Percentiles rank a stretch among this genome's conserved stretches.
phyloP scores from a whole-genome alignment of 2,797 vertebrate genomes.

The Phalanger gymnotis region DNA sequence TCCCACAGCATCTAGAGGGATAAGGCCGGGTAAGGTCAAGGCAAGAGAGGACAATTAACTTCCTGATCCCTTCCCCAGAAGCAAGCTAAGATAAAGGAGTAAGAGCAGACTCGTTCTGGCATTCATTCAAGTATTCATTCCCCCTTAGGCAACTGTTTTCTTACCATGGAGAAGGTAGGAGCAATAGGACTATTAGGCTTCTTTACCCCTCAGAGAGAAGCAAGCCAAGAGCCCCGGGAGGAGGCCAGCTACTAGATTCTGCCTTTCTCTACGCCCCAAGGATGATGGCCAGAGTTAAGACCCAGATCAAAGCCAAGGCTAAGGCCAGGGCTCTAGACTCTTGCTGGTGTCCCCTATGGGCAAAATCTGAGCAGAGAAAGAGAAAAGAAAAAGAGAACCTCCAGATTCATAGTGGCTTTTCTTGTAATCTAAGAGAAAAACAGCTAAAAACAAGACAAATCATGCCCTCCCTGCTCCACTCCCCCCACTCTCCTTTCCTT shows the following conservation, averaged over 20 bases:
- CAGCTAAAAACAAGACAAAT: not conserved
- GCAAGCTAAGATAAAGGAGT: not conserved
- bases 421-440: not conserved
- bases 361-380: not conserved
- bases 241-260: not conserved
- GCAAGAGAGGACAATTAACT: not conserved
- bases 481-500: not conserved
- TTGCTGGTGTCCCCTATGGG: not conserved
- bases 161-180: not conserved
- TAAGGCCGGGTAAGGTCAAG: not conserved
- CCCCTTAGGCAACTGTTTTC: not conserved
- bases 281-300: not conserved
- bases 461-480: not conserved
- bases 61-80: not conserved
- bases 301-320: not conserved
- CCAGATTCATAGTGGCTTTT: not conserved
- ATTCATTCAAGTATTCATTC: not conserved
- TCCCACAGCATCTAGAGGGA: not conserved
- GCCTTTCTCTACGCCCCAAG: not conserved
- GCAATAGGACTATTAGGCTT: not conserved
- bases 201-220: not conserved
- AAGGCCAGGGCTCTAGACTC: not conserved
- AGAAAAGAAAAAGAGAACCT: not conserved
- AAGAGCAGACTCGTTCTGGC: not conserved
- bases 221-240: not conserved